These are phyloP conservation scores for Cynopterus sphinx DNA, from an alignment of 2,797 vertebrate genomes.

Conservation along the genomic window DNA sequence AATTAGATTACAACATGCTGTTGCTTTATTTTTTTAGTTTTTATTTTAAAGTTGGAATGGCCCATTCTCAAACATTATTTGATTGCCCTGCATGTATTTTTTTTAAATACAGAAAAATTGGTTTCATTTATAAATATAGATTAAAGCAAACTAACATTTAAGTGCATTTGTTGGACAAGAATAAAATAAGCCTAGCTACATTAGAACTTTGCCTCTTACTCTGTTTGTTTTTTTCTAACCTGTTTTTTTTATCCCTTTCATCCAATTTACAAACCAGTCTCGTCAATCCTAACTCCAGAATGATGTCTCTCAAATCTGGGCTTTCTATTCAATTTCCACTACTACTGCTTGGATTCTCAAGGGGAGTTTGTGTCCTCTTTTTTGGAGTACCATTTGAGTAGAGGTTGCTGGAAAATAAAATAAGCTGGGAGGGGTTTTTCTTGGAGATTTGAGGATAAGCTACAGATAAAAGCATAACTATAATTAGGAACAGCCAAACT, in stretches of 20 bases:
- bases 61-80: neutral
- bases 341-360: neutral
- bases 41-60: neutral
- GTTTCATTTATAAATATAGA: neutral
- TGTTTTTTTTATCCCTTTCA: neutral
- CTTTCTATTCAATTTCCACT: neutral
- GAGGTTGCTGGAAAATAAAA: neutral
- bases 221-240: neutral
- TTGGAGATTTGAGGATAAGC: neutral
- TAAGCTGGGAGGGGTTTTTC: neutral
- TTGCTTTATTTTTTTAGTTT: neutral
- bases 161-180: neutral
- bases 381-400: neutral
- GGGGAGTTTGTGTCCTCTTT: neutral
- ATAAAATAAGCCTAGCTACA: neutral
- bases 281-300: neutral
- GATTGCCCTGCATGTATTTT: neutral
- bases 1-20: neutral
- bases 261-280: neutral
- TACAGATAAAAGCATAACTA: neutral
- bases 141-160: conserved; percentile 14
- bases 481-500: neutral
- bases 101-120: neutral
- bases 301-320: neutral
- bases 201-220: neutral